Percentiles rank a stretch among this genome's conserved stretches.
phyloP scores from a whole-genome alignment of 2,113 vertebrate genomes.

The Lanius collurio region DNA sequence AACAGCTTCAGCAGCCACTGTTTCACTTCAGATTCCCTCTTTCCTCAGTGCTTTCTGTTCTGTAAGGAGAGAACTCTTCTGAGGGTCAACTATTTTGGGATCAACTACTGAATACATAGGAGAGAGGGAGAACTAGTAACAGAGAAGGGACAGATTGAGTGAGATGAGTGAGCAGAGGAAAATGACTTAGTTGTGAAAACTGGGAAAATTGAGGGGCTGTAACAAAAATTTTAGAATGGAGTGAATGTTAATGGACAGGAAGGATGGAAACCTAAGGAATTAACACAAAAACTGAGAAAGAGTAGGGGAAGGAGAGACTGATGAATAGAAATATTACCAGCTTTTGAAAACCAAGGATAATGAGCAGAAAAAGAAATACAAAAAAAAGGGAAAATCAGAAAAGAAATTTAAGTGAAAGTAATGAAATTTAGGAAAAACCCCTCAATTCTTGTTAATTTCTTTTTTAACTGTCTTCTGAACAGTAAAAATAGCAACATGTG shows the following conservation, averaged over 20 bases:
- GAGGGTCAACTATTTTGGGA: background rate
- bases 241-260: background rate
- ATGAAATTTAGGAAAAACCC: background rate
- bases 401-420: background rate
- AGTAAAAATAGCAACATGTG: background rate
- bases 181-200: background rate
- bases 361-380: background rate
- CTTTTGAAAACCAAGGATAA: background rate
- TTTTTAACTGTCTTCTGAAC: background rate
- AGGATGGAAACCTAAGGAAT: background rate
- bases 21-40: background rate
- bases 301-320: background rate
- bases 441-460: background rate
- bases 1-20: background rate
- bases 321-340: background rate
- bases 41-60: background rate
- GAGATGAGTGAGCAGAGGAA: background rate
- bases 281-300: background rate
- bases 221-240: background rate
- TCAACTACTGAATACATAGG: background rate
- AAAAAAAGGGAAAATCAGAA: background rate
- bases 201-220: background rate
- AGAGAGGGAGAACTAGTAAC: background rate
- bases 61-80: background rate
- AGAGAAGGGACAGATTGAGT: background rate